These are phyloP conservation scores for Notothenia rossii DNA, from an alignment of 2,113 vertebrate genomes.

Conservation along the genomic window DNA sequence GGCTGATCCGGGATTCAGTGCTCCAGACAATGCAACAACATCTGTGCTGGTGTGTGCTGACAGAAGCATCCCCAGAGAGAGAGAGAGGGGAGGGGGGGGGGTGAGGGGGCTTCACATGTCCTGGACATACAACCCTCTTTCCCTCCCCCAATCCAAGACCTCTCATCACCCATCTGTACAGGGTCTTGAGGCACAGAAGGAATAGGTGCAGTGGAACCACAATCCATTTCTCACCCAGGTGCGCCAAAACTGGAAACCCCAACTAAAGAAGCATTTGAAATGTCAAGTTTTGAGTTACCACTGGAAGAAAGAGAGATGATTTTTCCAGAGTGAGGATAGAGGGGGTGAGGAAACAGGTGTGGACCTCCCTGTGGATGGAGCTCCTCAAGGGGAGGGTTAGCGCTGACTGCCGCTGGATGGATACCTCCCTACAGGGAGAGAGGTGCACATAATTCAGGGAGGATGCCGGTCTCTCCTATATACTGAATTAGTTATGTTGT, in stretches of 20 bases:
- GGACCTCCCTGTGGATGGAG: slow-evolving; percentile 77
- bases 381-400: slow-evolving; percentile 75
- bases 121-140: slow-evolving; percentile 70
- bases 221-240: slow-evolving; percentile 71
- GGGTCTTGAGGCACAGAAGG: slow-evolving; percentile 56
- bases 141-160: slow-evolving; percentile 45
- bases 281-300: slow-evolving; percentile 79
- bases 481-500: slow-evolving; percentile 68
- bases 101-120: slow-evolving; percentile 70
- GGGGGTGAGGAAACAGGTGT: slow-evolving; percentile 71
- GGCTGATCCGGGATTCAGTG: slow-evolving; percentile 73
- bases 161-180: slow-evolving; percentile 70
- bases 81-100: slow-evolving; percentile 8
- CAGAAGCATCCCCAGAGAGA: slow-evolving; percentile 78
- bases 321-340: slow-evolving; percentile 57
- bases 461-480: slow-evolving; percentile 52
- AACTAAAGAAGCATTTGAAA: slow-evolving; percentile 76
- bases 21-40: slow-evolving; percentile 84
- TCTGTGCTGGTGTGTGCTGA: slow-evolving; percentile 81
- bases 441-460: slow-evolving; percentile 77
- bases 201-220: slow-evolving; percentile 19
- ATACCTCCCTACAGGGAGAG: slow-evolving; percentile 76
- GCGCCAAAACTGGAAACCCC: slow-evolving; percentile 52
- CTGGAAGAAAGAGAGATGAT: slow-evolving; percentile 62
- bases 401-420: slow-evolving; percentile 74